These are phyloP conservation scores for Ailuropoda melanoleuca DNA, from an alignment of 2,113 vertebrate genomes.

Conservation along the genomic window DNA sequence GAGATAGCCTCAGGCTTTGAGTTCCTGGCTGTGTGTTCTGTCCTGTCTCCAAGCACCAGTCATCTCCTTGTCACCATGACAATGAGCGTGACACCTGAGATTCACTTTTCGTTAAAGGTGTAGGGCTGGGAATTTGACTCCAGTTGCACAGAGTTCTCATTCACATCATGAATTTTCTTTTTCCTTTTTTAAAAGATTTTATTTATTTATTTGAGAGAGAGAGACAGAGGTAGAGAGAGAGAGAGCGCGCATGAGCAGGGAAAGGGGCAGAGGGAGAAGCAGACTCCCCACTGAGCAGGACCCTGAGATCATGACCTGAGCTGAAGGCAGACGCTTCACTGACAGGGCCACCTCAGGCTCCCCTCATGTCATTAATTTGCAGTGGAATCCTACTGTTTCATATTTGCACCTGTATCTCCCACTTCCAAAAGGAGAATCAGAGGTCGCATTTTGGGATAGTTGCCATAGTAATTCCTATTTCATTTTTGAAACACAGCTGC, in stretches of 20 bases:
- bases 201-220: not conserved
- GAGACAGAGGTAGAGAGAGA: not conserved
- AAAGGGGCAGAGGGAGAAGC: not conserved
- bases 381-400: not conserved
- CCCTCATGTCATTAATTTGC: not conserved
- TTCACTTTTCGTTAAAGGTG: not conserved
- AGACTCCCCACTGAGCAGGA: not conserved
- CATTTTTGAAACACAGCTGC: fast-evolving
- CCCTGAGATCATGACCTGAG: not conserved
- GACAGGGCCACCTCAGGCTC: not conserved
- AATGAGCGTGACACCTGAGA: fast-evolving
- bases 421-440: not conserved
- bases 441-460: not conserved
- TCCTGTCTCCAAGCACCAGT: not conserved
- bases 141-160: not conserved
- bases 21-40: not conserved
- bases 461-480: not conserved
- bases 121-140: not conserved
- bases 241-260: not conserved
- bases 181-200: not conserved
- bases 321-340: not conserved
- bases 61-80: not conserved
- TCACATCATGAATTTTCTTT: not conserved
- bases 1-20: not conserved
- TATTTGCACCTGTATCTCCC: not conserved